phyloP scores from a whole-genome alignment of 1,140 invertebrate genomes.

The Rhopalosiphum padi region DNA sequence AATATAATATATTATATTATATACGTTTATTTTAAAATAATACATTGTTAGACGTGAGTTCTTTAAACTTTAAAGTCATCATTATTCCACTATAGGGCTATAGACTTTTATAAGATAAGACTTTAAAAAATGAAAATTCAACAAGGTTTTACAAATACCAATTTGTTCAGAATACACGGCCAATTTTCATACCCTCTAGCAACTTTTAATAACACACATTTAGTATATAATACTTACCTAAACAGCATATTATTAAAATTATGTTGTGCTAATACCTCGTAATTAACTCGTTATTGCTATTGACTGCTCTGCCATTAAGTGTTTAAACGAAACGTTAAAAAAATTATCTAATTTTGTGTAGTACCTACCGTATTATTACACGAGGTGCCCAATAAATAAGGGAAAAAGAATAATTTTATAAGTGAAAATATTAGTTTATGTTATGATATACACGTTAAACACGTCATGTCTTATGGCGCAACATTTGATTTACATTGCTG shows the following conservation, averaged over 20 bases:
- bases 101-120: background rate
- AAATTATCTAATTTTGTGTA: background rate
- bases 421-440: background rate
- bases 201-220: conserved; percentile 15
- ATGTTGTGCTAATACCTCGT: conserved; percentile 4
- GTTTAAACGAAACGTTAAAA: background rate
- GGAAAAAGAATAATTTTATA: background rate
- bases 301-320: background rate
- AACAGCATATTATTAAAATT: conserved; percentile 3
- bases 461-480: background rate
- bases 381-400: background rate
- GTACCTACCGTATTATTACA: background rate
- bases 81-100: background rate
- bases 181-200: background rate
- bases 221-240: background rate
- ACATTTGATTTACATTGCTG: background rate
- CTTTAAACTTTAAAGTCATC: background rate
- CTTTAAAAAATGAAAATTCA: background rate
- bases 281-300: conserved; percentile 19
- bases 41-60: background rate
- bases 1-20: background rate
- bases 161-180: background rate
- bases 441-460: background rate
- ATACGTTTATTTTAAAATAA: background rate
- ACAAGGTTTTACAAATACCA: background rate